Evolutionary conservation across 2,113 vertebrate species (phyloP).

Genomic region (Stigmatopora argus): DNA sequence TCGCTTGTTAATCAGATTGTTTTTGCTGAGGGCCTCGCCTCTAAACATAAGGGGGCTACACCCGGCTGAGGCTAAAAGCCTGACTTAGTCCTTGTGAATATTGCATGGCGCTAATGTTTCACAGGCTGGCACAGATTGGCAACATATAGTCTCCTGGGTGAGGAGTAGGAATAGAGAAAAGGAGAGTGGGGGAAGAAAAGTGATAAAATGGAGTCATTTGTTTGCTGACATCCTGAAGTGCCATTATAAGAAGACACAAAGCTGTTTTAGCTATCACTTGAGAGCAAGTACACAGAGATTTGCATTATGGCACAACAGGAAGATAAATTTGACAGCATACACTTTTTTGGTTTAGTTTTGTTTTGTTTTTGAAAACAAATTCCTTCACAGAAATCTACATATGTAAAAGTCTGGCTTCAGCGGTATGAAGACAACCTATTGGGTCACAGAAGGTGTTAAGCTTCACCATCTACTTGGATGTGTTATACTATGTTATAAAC

Average conservation of each 20-base stretch:
- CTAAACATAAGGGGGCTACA: conserved; percentile 54
- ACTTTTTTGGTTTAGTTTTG: neutral
- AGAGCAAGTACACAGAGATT: neutral
- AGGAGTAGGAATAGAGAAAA: conserved; percentile 6
- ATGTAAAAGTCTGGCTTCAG: too few species aligned
- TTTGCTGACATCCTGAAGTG: conserved; percentile 1
- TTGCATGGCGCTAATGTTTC: conserved; percentile 64
- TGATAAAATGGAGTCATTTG: neutral
- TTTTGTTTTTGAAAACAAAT: too few species aligned
- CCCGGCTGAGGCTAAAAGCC: conserved; percentile 59
- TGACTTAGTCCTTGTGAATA: conserved; percentile 71
- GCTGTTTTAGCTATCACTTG: neutral
- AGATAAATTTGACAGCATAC: neutral
- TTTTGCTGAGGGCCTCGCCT: conserved; percentile 60
- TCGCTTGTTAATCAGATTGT: conserved; percentile 53
- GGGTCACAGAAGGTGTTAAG: too few species aligned
- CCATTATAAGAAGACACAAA: neutral
- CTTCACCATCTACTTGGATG: too few species aligned
- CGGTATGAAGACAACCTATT: too few species aligned
- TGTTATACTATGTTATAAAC: too few species aligned
- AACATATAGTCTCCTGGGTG: conserved; percentile 52
- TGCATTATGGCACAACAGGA: neutral
- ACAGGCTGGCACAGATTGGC: conserved; percentile 59
- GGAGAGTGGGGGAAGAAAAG: conserved; percentile 5
- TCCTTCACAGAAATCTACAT: too few species aligned